A percentile compares a stretch with the other conserved stretches of the same genome.
phyloP scores from a whole-genome alignment of 2,113 vertebrate genomes.

The Sturnira hondurensis region DNA sequence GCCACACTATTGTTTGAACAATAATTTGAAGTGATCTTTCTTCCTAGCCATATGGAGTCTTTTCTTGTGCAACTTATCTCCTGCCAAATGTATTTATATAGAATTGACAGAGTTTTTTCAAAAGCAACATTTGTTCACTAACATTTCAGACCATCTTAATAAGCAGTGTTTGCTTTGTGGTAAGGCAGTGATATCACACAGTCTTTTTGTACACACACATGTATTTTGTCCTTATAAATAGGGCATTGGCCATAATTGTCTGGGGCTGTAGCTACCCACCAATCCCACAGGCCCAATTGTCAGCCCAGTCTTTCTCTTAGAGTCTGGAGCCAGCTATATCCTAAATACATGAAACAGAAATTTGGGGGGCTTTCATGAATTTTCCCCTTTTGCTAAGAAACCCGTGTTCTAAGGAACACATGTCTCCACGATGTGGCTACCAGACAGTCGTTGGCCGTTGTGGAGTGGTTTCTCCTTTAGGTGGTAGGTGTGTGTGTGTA shows the following conservation, averaged over 20 bases:
- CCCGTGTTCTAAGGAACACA: not conserved
- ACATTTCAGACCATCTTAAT: conserved; percentile 44
- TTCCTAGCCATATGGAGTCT: conserved; percentile 67
- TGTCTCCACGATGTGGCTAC: not conserved
- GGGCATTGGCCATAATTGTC: not conserved
- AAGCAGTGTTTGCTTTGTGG: conserved; percentile 40
- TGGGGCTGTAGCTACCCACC: not conserved
- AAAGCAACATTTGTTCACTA: not conserved
- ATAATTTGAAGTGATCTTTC: conserved; percentile 75
- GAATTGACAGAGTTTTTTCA: conserved; percentile 27
- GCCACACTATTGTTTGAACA: conserved; percentile 73
- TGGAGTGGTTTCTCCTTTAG: no score
- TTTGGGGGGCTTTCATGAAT: not conserved
- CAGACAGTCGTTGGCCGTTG: not conserved
- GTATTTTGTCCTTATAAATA: not conserved
- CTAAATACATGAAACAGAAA: not conserved
- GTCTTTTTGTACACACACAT: not conserved
- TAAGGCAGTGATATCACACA: not conserved
- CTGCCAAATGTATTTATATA: conserved; percentile 75
- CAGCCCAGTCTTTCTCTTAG: not conserved
- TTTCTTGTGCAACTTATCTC: conserved; percentile 67
- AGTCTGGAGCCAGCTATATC: not conserved
- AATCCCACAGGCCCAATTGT: not conserved
- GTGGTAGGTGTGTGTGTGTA: not conserved
- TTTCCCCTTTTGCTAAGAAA: not conserved